Conservation (phyloP, 2,113 vertebrate genomes). For the Baryphthengus martii region DNA sequence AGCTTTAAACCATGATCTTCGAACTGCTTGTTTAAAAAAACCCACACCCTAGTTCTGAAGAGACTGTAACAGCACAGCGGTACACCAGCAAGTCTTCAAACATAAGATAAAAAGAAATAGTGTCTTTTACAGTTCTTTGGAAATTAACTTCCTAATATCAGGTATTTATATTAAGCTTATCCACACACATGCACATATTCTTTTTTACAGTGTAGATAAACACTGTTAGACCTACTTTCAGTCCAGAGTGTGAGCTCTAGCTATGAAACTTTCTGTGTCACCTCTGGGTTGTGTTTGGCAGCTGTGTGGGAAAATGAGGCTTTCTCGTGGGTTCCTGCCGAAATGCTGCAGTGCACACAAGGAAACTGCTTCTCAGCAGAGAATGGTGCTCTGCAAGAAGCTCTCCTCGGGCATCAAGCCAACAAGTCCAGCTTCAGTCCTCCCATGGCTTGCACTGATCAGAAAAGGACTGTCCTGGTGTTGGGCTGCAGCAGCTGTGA, state of each 20-base stretch:
- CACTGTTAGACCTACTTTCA: not conserved
- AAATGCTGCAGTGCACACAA: not conserved
- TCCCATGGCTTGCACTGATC: accelerated
- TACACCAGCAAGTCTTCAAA: not conserved
- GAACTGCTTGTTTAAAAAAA: not conserved
- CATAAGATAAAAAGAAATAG: not conserved
- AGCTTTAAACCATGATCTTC: not conserved
- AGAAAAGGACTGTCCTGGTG: not conserved
- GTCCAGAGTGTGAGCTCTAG: not conserved
- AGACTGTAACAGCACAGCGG: not conserved
- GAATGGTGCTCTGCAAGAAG: not conserved
- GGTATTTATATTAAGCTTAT: not conserved
- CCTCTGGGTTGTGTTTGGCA: not conserved
- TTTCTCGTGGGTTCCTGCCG: not conserved
- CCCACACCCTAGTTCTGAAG: not conserved
- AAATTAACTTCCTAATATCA: not conserved
- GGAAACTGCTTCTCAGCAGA: not conserved
- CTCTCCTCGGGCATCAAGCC: not conserved
- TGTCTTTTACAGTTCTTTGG: not conserved
- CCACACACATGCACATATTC: not conserved
- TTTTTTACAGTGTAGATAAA: not conserved
- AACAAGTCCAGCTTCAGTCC: not conserved
- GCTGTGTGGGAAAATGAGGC: accelerated
- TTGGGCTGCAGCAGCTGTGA: not conserved
- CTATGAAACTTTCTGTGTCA: not conserved